These are phyloP conservation scores for Silurus lanzhouensis DNA, from an alignment of 2,797 vertebrate genomes.

Conservation along the genomic window DNA sequence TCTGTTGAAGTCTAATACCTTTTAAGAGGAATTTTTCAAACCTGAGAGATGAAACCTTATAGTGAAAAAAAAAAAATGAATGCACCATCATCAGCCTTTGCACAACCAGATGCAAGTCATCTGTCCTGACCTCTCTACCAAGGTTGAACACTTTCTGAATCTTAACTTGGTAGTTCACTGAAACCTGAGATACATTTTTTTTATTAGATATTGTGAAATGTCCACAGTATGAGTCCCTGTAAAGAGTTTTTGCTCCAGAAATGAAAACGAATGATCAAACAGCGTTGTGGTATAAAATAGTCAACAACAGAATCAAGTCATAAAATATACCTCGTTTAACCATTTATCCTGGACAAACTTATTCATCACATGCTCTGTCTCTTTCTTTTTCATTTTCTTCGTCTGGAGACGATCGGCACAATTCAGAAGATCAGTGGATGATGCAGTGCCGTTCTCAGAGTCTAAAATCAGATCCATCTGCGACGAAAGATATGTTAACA, in stretches of 20 bases:
- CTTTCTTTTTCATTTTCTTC: conserved; percentile 95
- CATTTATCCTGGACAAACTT: conserved; percentile 88
- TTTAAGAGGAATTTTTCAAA: no score
- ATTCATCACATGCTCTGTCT: conserved; percentile 84
- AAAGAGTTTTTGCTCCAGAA: background rate
- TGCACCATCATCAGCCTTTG: background rate
- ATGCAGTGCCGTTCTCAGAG: conserved; percentile 86
- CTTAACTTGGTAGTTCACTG: background rate
- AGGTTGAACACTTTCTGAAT: background rate
- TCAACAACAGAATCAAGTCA: background rate
- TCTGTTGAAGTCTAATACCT: no score
- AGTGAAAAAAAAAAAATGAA: background rate
- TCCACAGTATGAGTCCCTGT: background rate
- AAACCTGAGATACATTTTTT: background rate
- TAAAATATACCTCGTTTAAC: conserved; percentile 84
- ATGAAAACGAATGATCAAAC: background rate
- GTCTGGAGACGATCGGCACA: conserved; percentile 82
- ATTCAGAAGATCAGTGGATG: conserved; percentile 92
- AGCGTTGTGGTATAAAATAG: background rate
- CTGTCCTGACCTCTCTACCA: background rate
- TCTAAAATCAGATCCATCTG: conserved; percentile 90
- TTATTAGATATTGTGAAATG: background rate
- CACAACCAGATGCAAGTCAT: background rate
- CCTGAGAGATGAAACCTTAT: background rate
- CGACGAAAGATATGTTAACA: conserved; percentile 17